These are phyloP conservation scores for Xenopus petersii DNA, from an alignment of 2,797 vertebrate genomes.

Conservation along the genomic window DNA sequence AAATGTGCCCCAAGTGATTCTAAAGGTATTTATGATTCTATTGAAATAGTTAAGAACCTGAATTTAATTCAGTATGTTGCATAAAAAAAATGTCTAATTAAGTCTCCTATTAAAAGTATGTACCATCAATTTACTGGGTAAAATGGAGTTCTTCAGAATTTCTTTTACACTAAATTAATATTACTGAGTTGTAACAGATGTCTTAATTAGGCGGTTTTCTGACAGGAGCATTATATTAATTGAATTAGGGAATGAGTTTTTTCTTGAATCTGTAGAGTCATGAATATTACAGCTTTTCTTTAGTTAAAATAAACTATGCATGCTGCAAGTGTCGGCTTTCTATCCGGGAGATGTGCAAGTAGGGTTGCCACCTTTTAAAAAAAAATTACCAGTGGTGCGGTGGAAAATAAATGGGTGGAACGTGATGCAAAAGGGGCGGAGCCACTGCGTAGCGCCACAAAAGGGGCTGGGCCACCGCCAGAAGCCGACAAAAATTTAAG, in stretches of 20 bases:
- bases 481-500: too few species aligned
- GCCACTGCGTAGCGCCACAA: too few species aligned
- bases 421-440: too few species aligned
- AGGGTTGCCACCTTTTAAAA: too few species aligned
- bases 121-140: constrained; percentile 61
- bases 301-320: constrained; percentile 38
- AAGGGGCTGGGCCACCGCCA: too few species aligned
- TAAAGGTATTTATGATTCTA: constrained; percentile 48
- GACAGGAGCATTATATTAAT: constrained; percentile 25
- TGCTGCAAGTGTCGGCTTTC: constrained; percentile 40
- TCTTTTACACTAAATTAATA: constrained; percentile 60
- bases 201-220: constrained; percentile 39
- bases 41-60: constrained; percentile 48
- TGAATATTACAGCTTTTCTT: constrained; percentile 34
- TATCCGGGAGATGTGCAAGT: constrained; percentile 41
- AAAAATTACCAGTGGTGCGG: too few species aligned
- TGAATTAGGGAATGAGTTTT: constrained; percentile 48
- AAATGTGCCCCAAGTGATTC: constrained; percentile 32
- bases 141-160: constrained; percentile 53
- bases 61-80: constrained; percentile 55
- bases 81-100: constrained; percentile 64
- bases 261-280: constrained; percentile 43
- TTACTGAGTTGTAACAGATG: constrained; percentile 55
- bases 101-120: constrained; percentile 62
- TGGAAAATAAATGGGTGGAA: too few species aligned